Conservation (phyloP, 1,140 invertebrate genomes). For the Bathynomus jamesi region DNA sequence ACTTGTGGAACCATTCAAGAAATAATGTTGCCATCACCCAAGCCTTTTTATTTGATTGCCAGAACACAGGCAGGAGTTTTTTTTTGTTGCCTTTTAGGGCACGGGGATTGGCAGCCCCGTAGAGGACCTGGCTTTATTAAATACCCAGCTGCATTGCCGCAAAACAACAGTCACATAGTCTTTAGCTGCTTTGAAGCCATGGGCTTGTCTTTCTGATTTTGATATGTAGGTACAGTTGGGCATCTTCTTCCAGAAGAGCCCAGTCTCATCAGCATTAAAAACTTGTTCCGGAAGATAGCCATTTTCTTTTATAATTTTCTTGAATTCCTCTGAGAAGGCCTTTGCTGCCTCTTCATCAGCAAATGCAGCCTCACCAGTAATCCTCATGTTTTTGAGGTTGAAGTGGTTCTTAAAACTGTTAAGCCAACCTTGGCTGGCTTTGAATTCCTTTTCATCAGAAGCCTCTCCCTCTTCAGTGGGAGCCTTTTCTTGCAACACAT, state of each 20-base stretch:
- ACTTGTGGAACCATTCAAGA: background rate
- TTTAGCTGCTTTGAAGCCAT: conserved; percentile 1
- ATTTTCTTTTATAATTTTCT: too few relatives aligned
- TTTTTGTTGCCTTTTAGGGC: background rate
- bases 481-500: background rate
- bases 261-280: too few relatives aligned
- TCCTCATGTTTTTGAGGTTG: background rate
- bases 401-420: background rate
- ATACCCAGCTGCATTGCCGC: background rate
- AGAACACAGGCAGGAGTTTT: background rate
- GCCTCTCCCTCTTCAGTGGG: background rate
- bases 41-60: too few relatives aligned
- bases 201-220: too few relatives aligned
- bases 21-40: background rate
- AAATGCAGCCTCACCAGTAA: background rate
- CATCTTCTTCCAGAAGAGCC: too few relatives aligned
- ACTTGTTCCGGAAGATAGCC: too few relatives aligned
- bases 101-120: background rate
- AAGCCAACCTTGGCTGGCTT: background rate
- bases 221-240: too few relatives aligned
- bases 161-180: background rate
- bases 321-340: too few relatives aligned
- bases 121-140: background rate
- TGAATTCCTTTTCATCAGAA: background rate
- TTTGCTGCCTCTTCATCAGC: too few relatives aligned